Base-by-base conservation (phyloP, 1,140 invertebrate species). In the Brachionus koreanus region DNA sequence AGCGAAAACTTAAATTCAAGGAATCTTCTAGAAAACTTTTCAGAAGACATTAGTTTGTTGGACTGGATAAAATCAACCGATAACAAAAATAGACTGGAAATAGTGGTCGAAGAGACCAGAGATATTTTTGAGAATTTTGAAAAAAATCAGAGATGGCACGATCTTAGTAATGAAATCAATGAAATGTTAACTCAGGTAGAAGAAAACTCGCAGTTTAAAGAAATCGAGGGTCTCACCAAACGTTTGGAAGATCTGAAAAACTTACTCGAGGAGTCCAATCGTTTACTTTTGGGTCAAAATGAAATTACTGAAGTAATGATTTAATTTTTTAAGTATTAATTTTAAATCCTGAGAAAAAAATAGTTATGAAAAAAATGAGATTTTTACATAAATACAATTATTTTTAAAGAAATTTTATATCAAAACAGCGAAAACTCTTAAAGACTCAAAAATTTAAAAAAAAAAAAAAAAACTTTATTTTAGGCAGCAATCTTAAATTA, bases 41-140 rank as follows among this genome's bases (percentile, higher is more conserved):
- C 19, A 4, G 42, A 74, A 33, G 42, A 74, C 6, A 10, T 74
- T 12, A 61, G 46, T 5, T 37, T 79, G 9, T 12, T 79, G 43
- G 76, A 79, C 29, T 79, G 76, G 76, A 79, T 79, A 9, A 79
- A 65, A 65, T 61, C 61, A 43, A 79, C 49, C 0, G 76, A 79
- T 79, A 4, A 19, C 4, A 57, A 79, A 10, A 79, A 79, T 13
- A 63, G 57, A 25, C n/a, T 79, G 25, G 49, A 57, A 29, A 61
- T 13, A 33, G 49, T 79, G 6, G 39, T 79, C 2, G 49, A 57
- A 2, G 49, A 79, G 13, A 65, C 76, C 23, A 79, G 33, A n/a
- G 49, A 79, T 12, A 79, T 79, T 3, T 37, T 65, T 12, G 76
- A 57, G 1, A 61, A 79, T 37, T 42, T 79, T 57, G 76, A 79